Evolutionary conservation across 2,888 invertebrate genomes (phyloP).

Genomic region (Antheraea assamensis): DNA sequence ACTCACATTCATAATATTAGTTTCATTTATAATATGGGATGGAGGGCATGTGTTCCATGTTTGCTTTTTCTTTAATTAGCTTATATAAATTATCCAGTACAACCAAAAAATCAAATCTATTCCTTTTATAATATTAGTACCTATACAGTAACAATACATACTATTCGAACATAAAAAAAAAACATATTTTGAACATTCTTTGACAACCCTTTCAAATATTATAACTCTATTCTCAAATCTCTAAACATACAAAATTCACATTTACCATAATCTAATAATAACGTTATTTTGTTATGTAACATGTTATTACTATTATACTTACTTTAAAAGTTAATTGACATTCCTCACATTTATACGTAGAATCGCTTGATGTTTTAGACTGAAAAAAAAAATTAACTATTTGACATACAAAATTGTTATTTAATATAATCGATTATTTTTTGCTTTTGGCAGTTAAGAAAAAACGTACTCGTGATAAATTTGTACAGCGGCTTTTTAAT

Average conservation of each 20-base stretch:
- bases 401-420: not conserved
- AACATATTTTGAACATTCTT: too few species aligned
- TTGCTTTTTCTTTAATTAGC: too few species aligned
- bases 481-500: too few species aligned
- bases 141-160: not conserved
- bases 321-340: constrained; percentile 67
- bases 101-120: too few species aligned
- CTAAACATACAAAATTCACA: not conserved
- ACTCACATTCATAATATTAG: too few species aligned
- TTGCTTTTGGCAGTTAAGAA: too few species aligned
- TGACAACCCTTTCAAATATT: not conserved
- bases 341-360: constrained; percentile 52
- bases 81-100: too few species aligned
- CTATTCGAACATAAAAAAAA: not conserved
- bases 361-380: constrained; percentile 20
- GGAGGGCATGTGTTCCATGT: too few species aligned
- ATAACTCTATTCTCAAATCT: too few species aligned
- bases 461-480: too few species aligned
- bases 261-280: not conserved
- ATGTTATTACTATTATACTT: constrained; percentile 46
- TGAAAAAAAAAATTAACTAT: constrained; percentile 25
- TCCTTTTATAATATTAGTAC: not conserved
- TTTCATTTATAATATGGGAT: too few species aligned
- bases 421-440: not conserved
- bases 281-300: too few species aligned